These are phyloP conservation scores for Ophioninae sp. DNA, from an alignment of 2,888 invertebrate species.

Conservation along the genomic window DNA sequence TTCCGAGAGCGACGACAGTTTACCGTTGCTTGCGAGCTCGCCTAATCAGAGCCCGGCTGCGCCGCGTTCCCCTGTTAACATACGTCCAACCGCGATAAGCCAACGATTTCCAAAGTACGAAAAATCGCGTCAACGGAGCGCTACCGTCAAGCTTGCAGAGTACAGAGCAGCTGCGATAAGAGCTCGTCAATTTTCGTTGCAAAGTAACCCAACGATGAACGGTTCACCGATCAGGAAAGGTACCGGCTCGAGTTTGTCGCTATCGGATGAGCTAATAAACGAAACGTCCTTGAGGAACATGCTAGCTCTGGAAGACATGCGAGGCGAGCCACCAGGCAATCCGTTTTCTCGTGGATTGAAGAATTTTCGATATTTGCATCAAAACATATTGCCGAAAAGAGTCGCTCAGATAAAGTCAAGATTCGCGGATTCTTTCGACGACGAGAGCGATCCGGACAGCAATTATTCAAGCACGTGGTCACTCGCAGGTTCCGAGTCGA, in stretches of 20 bases:
- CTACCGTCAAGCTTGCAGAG: slow-evolving; percentile 65
- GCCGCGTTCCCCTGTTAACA: slow-evolving; percentile 58
- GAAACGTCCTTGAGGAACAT: slow-evolving; percentile 77
- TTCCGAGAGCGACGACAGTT: slow-evolving; percentile 74
- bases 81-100: slow-evolving; percentile 63
- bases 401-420: slow-evolving; percentile 82
- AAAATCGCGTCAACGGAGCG: slow-evolving; percentile 60
- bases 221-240: slow-evolving; percentile 53
- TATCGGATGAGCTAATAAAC: slow-evolving; percentile 77
- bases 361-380: slow-evolving; percentile 85
- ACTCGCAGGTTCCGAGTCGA: slow-evolving; percentile 68
- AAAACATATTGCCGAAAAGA: slow-evolving; percentile 84
- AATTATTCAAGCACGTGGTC: slow-evolving; percentile 71
- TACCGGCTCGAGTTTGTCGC: slow-evolving; percentile 69
- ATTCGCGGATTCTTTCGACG: slow-evolving; percentile 82
- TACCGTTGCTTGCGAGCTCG: slow-evolving; percentile 68
- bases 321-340: slow-evolving; percentile 82
- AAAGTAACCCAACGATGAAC: slow-evolving; percentile 8
- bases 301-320: slow-evolving; percentile 84
- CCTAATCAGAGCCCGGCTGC: slow-evolving; percentile 64
- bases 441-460: slow-evolving; percentile 80
- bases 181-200: slow-evolving; percentile 62
- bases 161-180: slow-evolving; percentile 57
- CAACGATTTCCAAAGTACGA: slow-evolving; percentile 68
- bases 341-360: slow-evolving; percentile 84